Percentiles rank a stretch among this genome's conserved stretches.
Conservation (phyloP, 2,888 invertebrate genomes). For the Flabesymbios commensalis region DNA sequence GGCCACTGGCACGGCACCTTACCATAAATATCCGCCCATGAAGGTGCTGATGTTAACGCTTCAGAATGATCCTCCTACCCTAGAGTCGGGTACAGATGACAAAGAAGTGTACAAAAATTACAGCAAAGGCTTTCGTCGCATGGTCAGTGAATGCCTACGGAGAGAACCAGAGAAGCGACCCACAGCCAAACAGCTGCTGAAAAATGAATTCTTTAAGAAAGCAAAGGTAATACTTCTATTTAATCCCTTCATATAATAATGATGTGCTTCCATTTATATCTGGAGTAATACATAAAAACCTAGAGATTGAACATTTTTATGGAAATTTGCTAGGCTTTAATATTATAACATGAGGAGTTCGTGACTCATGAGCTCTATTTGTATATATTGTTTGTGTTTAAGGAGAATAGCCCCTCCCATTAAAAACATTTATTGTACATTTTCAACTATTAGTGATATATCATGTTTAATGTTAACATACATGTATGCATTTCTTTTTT, state of each 20-base stretch:
- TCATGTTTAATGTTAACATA: too few relatives aligned
- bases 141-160: slow-evolving; percentile 94
- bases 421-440: too few relatives aligned
- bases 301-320: background rate
- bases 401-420: too few relatives aligned
- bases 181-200: slow-evolving; percentile 90
- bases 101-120: slow-evolving; percentile 98
- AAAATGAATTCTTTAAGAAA: slow-evolving; percentile 97
- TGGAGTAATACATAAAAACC: background rate
- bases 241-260: background rate
- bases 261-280: background rate
- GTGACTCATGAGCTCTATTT: too few relatives aligned
- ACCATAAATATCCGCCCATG: slow-evolving; percentile 99
- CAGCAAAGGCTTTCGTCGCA: slow-evolving; percentile 84
- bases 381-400: too few relatives aligned
- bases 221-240: slow-evolving; percentile 71
- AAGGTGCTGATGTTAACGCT: slow-evolving; percentile 93
- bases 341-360: too few relatives aligned
- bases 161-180: slow-evolving; percentile 93
- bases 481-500: too few relatives aligned
- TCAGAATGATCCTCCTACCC: slow-evolving; percentile 95
- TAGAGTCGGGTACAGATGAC: slow-evolving; percentile 93
- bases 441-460: too few relatives aligned
- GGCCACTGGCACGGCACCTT: slow-evolving; percentile 94
- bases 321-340: background rate